A percentile compares a stretch with the other conserved stretches of the same genome.
phyloP scores from a whole-genome alignment of 2,888 invertebrate species.

The Pedicia rivosa region DNA sequence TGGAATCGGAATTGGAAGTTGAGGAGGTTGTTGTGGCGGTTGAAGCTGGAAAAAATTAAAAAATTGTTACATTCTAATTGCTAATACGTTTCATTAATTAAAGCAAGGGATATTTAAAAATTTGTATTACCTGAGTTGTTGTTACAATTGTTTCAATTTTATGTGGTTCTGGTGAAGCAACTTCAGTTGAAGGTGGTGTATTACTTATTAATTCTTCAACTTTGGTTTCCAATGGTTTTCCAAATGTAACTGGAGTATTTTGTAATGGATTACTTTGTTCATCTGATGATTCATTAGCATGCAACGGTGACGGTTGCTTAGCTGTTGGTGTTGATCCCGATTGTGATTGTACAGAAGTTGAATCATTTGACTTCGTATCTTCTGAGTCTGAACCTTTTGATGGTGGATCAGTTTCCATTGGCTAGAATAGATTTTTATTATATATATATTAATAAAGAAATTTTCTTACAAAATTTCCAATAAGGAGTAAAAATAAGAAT shows the following conservation, averaged over 20 bases:
- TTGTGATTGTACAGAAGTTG: constrained; percentile 2
- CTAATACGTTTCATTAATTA: too few relatives aligned
- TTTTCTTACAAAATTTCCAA: neutral
- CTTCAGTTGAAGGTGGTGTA: constrained; percentile 7
- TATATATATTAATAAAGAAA: too few relatives aligned
- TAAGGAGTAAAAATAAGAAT: constrained; percentile 1
- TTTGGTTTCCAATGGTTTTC: neutral
- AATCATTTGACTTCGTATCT: constrained; percentile 8
- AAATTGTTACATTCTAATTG: too few relatives aligned
- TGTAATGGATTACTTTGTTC: constrained; percentile 9
- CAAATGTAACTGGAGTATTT: constrained; percentile 10
- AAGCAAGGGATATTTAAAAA: too few relatives aligned
- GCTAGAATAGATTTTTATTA: constrained; percentile 11
- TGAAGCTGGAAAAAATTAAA: too few relatives aligned
- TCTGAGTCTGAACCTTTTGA: constrained; percentile 6
- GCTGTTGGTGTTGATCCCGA: constrained; percentile 5
- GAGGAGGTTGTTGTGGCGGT: too few relatives aligned
- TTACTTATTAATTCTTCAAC: neutral
- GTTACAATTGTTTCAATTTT: constrained; percentile 1
- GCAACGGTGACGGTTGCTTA: constrained; percentile 6
- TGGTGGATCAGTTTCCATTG: constrained; percentile 11
- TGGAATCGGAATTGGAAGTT: too few relatives aligned
- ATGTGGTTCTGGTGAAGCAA: too few relatives aligned
- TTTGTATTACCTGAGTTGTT: too few relatives aligned
- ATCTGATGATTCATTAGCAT: constrained; percentile 7